Evolutionary conservation across 2,888 invertebrate species (phyloP), one percentile per base, ranked within the genome.

Genomic region (Oligia fasciuncula): DNA sequence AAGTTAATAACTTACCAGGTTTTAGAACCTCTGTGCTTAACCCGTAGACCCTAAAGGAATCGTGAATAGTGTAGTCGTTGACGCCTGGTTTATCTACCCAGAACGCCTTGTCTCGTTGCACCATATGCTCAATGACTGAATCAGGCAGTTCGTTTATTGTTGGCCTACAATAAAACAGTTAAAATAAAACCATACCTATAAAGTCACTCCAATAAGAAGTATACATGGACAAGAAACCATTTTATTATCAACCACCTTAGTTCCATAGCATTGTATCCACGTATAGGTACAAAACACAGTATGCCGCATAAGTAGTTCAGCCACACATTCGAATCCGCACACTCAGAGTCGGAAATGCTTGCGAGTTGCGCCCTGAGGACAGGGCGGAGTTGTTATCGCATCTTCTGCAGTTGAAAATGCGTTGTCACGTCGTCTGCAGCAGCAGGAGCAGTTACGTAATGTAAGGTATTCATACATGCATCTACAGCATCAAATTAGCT

Each of bases 81-180:
- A 93, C 90, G 0, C 97, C 97, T 5, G 97, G 97, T 87, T 96
- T 96, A 88, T 96, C 96, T 1, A 97, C 97, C 97, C 97, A 97
- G 83, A 94, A 96, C 0, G 97, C 97, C 86, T 95, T 97, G 62
- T 96, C 97, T 51, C 92, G 94, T 19, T 92, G 85, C 11, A 97
- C 95, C 97, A 97, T 97, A 14, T 93, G 92, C 2, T 97, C 94
- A 72, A 97, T 93, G 0, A 96, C 96, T 14, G 95, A 89, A 62
- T 95, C 95, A 0, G 97, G 94, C 29, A 95, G 85, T 85, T 97
- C 97, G n/a, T 92, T 89, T 80, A 95, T 93, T 40, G 94, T 94
- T 9, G 95, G 95, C 81, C 96, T 94, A 91, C 1, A 43, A 14
- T n/a, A 57, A 71, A 40, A 57, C 65, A 35, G n/a, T 57, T 19